A percentile compares a stretch with the other conserved stretches of the same genome.
Conservation (phyloP, 1,140 invertebrate species). For the Formica selysi region DNA sequence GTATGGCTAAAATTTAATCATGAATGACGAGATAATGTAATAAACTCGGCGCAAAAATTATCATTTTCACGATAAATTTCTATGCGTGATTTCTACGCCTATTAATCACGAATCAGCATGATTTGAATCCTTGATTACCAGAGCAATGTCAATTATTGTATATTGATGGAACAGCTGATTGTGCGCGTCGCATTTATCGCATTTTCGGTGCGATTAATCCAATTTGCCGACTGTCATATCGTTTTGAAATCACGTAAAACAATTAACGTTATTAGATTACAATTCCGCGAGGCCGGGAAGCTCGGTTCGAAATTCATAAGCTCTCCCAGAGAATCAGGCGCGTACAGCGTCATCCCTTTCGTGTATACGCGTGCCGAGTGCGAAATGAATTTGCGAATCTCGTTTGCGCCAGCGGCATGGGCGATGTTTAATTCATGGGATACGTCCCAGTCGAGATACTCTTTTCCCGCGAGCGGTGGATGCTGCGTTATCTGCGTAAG, state of each 20-base stretch:
- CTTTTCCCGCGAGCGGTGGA: constrained; percentile 13
- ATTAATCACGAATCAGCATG: background rate
- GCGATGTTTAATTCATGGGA: constrained; percentile 71
- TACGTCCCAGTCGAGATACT: background rate
- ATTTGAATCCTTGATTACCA: constrained; percentile 24
- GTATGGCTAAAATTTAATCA: background rate
- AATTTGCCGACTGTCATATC: constrained; percentile 22
- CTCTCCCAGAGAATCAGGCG: constrained; percentile 24
- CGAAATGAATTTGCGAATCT: constrained; percentile 71
- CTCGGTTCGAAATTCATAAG: constrained; percentile 59
- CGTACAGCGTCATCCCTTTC: constrained; percentile 24
- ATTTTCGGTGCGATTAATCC: constrained; percentile 16
- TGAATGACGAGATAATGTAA: background rate
- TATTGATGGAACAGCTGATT: background rate
- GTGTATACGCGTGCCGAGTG: constrained; percentile 38
- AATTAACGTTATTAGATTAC: constrained; percentile 42
- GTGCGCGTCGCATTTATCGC: constrained; percentile 13
- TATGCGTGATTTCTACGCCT: background rate
- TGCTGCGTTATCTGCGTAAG: constrained; percentile 6
- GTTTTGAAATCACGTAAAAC: constrained; percentile 19
- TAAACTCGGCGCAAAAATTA: constrained; percentile 2
- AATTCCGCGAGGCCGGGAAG: constrained; percentile 21
- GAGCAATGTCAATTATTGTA: constrained; percentile 5
- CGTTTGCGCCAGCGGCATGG: constrained; percentile 47
- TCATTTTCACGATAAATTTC: constrained; percentile 9